Evolutionary conservation across 2,797 vertebrate species (phyloP).

Genomic region (Paratrypauchen microcephalus): DNA sequence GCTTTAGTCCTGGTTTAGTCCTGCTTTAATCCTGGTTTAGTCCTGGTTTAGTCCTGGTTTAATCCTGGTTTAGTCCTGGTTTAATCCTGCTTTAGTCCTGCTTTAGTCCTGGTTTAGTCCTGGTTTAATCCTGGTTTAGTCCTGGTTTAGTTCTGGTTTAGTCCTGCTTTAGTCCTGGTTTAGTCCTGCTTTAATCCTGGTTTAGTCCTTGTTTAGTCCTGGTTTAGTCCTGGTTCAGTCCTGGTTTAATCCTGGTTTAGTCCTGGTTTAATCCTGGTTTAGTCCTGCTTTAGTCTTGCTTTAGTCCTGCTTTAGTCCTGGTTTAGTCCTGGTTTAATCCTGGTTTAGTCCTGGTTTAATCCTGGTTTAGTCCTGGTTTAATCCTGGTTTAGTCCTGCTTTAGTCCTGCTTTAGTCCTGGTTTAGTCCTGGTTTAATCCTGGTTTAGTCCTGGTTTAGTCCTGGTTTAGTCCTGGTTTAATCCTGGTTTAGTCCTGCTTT

Average conservation of each 20-base stretch:
- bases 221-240: neutral
- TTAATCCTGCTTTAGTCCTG: too few species aligned
- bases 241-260: neutral
- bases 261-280: conserved; percentile 1
- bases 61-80: neutral
- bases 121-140: too few species aligned
- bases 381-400: too few species aligned
- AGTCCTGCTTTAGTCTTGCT: neutral
- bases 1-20: neutral
- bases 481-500: neutral
- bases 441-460: neutral
- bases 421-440: neutral
- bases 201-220: neutral
- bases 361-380: too few species aligned
- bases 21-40: neutral
- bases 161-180: neutral
- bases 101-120: too few species aligned
- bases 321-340: neutral
- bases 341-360: too few species aligned
- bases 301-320: neutral
- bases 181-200: neutral
- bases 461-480: neutral
- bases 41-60: neutral
- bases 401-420: neutral
- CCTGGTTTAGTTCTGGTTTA: neutral